Base-by-base conservation (phyloP, 2,888 invertebrate species). In the Cheilosia urbana region DNA sequence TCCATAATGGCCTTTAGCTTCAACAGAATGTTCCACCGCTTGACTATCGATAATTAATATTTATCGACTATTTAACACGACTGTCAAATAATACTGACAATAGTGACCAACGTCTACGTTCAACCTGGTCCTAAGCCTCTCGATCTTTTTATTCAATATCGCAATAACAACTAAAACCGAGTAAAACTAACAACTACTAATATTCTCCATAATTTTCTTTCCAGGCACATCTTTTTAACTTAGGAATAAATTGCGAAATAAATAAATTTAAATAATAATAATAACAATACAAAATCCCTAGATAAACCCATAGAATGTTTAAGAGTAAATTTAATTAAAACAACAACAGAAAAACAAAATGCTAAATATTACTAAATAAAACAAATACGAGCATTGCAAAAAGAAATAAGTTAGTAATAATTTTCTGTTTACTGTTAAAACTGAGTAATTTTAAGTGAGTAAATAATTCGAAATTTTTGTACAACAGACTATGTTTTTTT, bases 171-270 rank as follows among this genome's bases (percentile, higher is more conserved):
- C 6, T 27, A 27, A 27, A 27, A 27, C 6, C 6, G 6, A 27
- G 5, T 27, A 27, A 27, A 27, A 27, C 27, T 27, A 5, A 27
- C 27, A 27, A 27, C 27, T 27, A 30, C 2, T 30, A 30, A 30
- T 30, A 30, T 9, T 30, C 9, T 30, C 9, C 9, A 2, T 30
- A 30, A 9, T 30, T 30, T 9, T 37, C 34, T 4, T 81, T 77
- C 30, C 87, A 87, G 87, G 63, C 73, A 82, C 65, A 82, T 82
- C 78, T 82, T 87, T 69, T 69, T 87, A 77, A 87, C 87, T 77
- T 87, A 87, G 87, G 63, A 87, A 80, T 77, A 78, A 87, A 82
- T 72, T 77, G 63, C 73, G 72, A 73, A 24, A 60, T 80, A 68
- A 73, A 47, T 37, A 21, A 71, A 57, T 69, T 24, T 13, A 19